Base-by-base conservation (phyloP, 2,888 invertebrate genomes). In the Podabrus alpinus region DNA sequence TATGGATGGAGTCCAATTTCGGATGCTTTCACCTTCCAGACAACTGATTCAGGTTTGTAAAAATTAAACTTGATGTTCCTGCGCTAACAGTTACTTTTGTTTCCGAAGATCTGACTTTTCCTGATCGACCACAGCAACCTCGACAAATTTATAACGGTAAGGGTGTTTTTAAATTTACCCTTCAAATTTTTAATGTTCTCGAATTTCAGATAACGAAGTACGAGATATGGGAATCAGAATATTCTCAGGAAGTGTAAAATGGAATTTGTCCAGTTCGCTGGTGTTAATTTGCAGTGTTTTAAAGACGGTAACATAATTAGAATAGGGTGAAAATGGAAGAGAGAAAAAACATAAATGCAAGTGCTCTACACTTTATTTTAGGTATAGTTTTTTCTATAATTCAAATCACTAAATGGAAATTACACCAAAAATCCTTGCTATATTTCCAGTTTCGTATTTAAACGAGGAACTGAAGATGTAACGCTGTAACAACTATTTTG, bases 1-100 rank as follows among this genome's bases (percentile, higher is more conserved):
- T 92, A 90, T 84, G 92, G 92, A 76, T 92, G 92, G 92, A 91
- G 91, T 85, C 90, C 91, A 71, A 87, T 90, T 81, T 91, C 92
- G 19, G 90, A 91, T 71, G 89, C 90, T 70, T 92, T 92, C 84
- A 88, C 89, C 76, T 92, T 92, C 85, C 89, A 90, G 81, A 92
- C 92, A 78, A 90, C 91, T 80, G 90, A 90, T 79, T 89, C 90
- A 87, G 91, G 92, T 92, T 83, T 87, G 89, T 88, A 79, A n/a
- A 64, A 61, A 60, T 21, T 24, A 19, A 16, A 15, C n/a, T 67
- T 67, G 15, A 10, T 13, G 16, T 67, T 25, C 13, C 2, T 25
- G 25, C 15, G 2, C 29, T 16, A 17, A 59, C 17, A 25, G 59
- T n/a, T 68, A 16, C 59, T 45, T 61, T 19, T 15, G 68, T 24